These are phyloP conservation scores for Gorsachius magnificus DNA, from an alignment of 2,797 vertebrate genomes.

Conservation along the genomic window DNA sequence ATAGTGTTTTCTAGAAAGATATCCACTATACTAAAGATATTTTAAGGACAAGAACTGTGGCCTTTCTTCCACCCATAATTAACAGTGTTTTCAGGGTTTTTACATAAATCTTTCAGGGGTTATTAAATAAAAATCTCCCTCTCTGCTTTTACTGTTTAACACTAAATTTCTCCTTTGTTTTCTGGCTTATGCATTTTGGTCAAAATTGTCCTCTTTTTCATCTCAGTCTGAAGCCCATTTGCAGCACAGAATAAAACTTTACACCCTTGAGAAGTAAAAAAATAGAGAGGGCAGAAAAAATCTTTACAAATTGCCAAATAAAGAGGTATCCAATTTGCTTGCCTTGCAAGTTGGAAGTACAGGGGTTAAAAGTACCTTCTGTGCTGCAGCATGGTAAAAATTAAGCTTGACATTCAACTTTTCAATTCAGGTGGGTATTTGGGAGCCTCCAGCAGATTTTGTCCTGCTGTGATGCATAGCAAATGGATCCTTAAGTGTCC, in stretches of 20 bases:
- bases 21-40: not conserved
- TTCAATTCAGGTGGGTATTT: not conserved
- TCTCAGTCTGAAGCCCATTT: conserved; percentile 8
- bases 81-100: not conserved
- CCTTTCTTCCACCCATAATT: not conserved
- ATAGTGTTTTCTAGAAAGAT: not conserved
- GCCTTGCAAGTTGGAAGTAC: not conserved
- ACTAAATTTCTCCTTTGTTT: not conserved
- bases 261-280: not conserved
- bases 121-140: not conserved
- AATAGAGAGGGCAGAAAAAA: not conserved
- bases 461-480: not conserved
- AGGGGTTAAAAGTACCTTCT: not conserved
- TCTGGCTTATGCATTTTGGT: not conserved
- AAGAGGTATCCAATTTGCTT: not conserved
- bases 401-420: conserved; percentile 33
- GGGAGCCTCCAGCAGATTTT: not conserved
- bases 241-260: not conserved
- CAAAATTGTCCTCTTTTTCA: not conserved
- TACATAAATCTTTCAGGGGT: not conserved
- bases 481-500: not conserved
- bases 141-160: not conserved
- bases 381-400: not conserved
- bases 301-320: not conserved
- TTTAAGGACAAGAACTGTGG: not conserved